These are phyloP conservation scores for Poeciliopsis infans DNA, from an alignment of 2,797 vertebrate species.

Conservation along the genomic window DNA sequence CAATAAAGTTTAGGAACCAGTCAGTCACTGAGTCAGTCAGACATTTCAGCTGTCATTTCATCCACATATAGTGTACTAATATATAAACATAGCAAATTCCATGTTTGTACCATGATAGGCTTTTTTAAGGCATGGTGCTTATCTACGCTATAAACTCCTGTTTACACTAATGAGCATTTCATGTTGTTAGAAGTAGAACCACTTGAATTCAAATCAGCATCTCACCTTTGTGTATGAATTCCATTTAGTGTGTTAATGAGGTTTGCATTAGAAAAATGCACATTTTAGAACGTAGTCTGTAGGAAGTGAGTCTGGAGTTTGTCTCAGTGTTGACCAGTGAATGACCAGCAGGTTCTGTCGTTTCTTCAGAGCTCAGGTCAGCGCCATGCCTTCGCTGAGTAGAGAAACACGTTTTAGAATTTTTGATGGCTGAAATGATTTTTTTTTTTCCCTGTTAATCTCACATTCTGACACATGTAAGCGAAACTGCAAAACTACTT, in stretches of 20 bases:
- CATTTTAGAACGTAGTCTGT: not conserved
- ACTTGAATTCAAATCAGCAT: not conserved
- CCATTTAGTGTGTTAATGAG: not conserved
- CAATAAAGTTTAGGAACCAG: slow-evolving; percentile 68
- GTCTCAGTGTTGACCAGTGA: not conserved
- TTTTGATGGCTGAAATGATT: too few relatives aligned
- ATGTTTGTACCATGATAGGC: not conserved
- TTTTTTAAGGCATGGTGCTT: too few relatives aligned
- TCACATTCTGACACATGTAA: too few relatives aligned
- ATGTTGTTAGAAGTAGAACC: not conserved
- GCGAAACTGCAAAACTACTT: too few relatives aligned
- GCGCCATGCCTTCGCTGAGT: not conserved
- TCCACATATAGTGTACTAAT: not conserved
- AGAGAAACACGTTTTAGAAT: not conserved
- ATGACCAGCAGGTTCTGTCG: not conserved
- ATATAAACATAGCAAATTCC: not conserved
- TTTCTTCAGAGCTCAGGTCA: not conserved
- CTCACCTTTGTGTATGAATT: not conserved
- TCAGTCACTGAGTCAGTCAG: not conserved
- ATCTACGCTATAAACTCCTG: not conserved
- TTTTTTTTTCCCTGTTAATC: too few relatives aligned
- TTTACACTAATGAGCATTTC: not conserved
- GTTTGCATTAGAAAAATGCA: not conserved
- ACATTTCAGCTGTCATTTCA: not conserved
- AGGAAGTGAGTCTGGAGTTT: not conserved